Percentiles rank a stretch among this genome's conserved stretches.
Evolutionary conservation across 2,797 vertebrate genomes (phyloP).

Genomic region (Hirundo rustica): DNA sequence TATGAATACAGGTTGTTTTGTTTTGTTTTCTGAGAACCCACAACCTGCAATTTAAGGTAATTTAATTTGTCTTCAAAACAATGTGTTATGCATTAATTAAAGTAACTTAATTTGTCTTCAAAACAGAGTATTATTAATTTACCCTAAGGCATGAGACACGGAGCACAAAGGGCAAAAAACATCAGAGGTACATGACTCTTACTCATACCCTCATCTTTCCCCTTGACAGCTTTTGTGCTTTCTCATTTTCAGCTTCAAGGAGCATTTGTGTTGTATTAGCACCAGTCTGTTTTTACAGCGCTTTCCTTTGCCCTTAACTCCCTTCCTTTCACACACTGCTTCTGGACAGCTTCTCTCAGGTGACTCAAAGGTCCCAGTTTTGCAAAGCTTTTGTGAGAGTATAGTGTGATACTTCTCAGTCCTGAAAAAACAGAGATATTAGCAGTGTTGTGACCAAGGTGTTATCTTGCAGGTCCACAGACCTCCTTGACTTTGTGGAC

Average conservation of each 20-base stretch:
- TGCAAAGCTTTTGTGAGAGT: conserved; percentile 3
- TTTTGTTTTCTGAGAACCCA: not conserved
- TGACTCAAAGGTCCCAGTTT: not conserved
- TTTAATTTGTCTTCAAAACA: conserved; percentile 58
- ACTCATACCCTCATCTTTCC: conserved; percentile 31
- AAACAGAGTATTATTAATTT: conserved; percentile 50
- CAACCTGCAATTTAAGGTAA: conserved; percentile 23
- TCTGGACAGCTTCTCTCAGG: conserved; percentile 42
- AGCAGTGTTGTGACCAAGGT: not conserved
- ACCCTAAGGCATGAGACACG: conserved; percentile 19
- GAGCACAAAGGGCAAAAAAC: conserved; percentile 29
- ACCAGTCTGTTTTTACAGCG: conserved; percentile 34
- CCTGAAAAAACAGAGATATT: conserved; percentile 45
- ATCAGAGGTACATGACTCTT: conserved; percentile 45
- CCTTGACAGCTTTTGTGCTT: conserved; percentile 18
- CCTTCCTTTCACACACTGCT: conserved; percentile 36
- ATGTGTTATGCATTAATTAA: conserved; percentile 39
- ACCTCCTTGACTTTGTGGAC: not conserved
- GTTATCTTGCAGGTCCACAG: not conserved
- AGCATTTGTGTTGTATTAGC: not conserved
- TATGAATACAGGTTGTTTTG: not conserved
- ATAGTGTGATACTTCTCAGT: not conserved
- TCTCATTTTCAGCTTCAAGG: conserved; percentile 45
- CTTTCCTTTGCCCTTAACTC: conserved; percentile 33
- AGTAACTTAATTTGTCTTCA: conserved; percentile 63